Evolutionary conservation across 2,113 vertebrate genomes (phyloP), one percentile per base, ranked within the genome.

Genomic region (Amphiprion ocellaris): DNA sequence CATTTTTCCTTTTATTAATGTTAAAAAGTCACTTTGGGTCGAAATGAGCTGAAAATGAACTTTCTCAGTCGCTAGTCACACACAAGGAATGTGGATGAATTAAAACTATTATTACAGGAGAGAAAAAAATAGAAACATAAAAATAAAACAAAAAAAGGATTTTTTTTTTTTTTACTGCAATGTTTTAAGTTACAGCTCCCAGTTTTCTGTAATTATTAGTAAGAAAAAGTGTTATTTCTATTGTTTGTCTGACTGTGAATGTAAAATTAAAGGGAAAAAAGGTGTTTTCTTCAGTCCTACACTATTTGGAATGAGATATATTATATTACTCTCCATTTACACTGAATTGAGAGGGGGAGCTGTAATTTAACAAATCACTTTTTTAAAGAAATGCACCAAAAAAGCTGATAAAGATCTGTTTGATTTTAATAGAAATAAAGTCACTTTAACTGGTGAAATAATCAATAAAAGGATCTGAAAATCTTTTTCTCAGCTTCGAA

Each of bases 31-130:
- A 12, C 21, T 15, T 15, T 0, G 15, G 65, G 33, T 47, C 61
- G n/a, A 79, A 53, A 0, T 62, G 54, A 79, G 73, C 39, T 73
- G 79, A 88, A 84, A 69, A 75, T 72, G 78, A 81, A 73, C 69
- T 56, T 17, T 50, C 59, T 61, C 44, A 23, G 49, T 44, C 3
- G 52, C 77, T 39, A 23, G 77, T 75, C 53, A 69, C 67, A 82
- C 73, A 87, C 85, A 53, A 91, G 90, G 90, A 91, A 93, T 89
- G 89, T 87, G 74, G 86, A 88, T 85, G 81, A 92, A 89, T 83
- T 84, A 58, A 3, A 83, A 70, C 53, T 46, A 77, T 21, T 70
- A 33, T 73, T 69, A 76, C 30, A 85, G 64, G 61, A 39, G 41
- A 4, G 60, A 61, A 55, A 21, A 23, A 44, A 5, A 80, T 50